phyloP scores from a whole-genome alignment of 2,888 invertebrate genomes.

The Galerucella nymphaeae region DNA sequence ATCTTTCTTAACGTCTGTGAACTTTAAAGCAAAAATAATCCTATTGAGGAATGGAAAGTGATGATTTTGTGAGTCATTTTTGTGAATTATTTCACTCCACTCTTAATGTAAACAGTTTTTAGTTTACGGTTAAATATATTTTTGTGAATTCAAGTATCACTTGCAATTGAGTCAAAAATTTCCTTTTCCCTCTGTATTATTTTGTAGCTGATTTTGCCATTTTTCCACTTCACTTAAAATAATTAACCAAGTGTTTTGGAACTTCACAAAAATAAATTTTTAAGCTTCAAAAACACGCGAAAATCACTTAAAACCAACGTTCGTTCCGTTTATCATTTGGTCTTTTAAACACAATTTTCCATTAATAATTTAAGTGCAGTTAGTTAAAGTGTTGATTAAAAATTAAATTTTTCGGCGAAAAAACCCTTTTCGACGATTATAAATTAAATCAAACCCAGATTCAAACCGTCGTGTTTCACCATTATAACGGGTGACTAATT shows the following conservation, averaged over 20 bases:
- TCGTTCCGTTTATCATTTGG: neutral
- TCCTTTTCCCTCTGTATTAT: neutral
- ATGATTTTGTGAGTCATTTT: too few relatives aligned
- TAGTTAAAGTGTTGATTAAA: constrained; percentile 51
- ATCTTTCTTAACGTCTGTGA: too few relatives aligned
- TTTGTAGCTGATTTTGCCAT: neutral
- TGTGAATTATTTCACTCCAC: too few relatives aligned
- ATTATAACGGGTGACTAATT: constrained; percentile 55
- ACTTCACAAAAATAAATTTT: constrained; percentile 39
- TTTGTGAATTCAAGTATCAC: neutral
- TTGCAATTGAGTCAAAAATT: neutral
- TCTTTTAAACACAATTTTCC: constrained; percentile 44
- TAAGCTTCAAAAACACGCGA: constrained; percentile 45
- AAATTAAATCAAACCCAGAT: constrained; percentile 54
- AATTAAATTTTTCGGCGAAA: constrained; percentile 46
- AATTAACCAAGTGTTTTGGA: neutral
- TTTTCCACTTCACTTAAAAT: constrained; percentile 7
- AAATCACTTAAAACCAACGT: constrained; percentile 38
- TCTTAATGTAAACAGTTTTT: too few relatives aligned
- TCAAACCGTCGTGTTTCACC: constrained; percentile 50
- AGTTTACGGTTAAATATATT: too few relatives aligned
- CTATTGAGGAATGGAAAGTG: too few relatives aligned
- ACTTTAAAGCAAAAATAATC: too few relatives aligned
- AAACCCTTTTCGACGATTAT: constrained; percentile 50
- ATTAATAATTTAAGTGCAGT: constrained; percentile 49